Evolutionary conservation across 2,113 vertebrate species (phyloP), one percentile per base, ranked within the genome.

Genomic region (Calyptomena viridis): DNA sequence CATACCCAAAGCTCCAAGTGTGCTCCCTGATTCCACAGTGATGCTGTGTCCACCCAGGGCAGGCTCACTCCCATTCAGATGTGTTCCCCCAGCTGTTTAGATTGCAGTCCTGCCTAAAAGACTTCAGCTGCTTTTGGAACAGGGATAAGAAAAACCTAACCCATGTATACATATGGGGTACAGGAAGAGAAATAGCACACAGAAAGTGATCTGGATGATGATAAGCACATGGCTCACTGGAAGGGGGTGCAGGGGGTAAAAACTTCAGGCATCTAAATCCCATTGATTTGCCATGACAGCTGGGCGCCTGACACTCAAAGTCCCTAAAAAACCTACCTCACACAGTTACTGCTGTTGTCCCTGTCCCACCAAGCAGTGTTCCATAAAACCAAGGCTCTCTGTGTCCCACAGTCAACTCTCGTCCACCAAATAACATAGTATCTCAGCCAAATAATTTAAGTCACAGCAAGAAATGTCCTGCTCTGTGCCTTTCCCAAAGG

Each of bases 191-290:
- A 97, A 89, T 93, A 69, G 37, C 72, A 89, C 62, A 68, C 72
- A 62, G 64, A 95, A 93, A 96, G 88, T 53, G 93, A 96, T 90
- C 72, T 71, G 93, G 68, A 86, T 96, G 96, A 96, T 94, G 80
- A 94, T 92, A 95, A 96, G 92, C 93, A 95, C 86, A 94, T 96
- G 95, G 94, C 86, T 87, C 27, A 27, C 37, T 75, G 20, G 60
- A 93, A 89, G 49, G 33, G 59, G 42, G 35, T 1, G 5, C 28
- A 2, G 0, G 12, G 73, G 64, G 44, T 64, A 87, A 86, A 95
- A 85, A 60, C 72, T 94, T 90, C 69, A 95, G 74, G 47, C 85
- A 87, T 89, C 73, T 86, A 92, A 93, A 95, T 92, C 83, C 90
- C 35, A 44, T 40, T 67, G 85, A 92, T 94, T 93, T 95, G 64